phyloP scores from a whole-genome alignment of 2,797 vertebrate species.

The Amphiprion clarkii region DNA sequence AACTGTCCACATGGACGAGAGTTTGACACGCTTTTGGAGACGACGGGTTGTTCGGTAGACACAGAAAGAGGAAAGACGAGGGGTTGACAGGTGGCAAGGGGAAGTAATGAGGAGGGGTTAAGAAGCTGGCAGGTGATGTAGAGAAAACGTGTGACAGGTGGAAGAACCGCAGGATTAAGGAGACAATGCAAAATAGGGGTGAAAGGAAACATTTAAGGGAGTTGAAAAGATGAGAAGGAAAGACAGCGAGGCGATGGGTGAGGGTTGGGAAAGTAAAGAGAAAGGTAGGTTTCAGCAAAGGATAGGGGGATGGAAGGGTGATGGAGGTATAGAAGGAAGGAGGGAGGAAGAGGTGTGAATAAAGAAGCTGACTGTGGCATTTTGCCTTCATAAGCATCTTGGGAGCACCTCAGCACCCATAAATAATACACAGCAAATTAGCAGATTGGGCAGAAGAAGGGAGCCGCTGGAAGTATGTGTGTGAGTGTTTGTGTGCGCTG shows the following conservation, averaged over 20 bases:
- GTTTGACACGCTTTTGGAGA: slow-evolving; percentile 26
- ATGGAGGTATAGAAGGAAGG: slow-evolving; percentile 1
- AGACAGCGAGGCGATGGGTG: background rate
- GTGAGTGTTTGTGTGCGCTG: slow-evolving; percentile 37
- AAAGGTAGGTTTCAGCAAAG: slow-evolving; percentile 9
- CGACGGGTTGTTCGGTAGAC: slow-evolving; percentile 14
- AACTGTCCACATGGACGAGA: slow-evolving; percentile 8
- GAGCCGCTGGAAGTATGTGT: slow-evolving; percentile 32
- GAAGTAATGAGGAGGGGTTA: slow-evolving; percentile 9
- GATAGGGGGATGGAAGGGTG: slow-evolving; percentile 9
- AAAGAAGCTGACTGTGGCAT: slow-evolving; percentile 75
- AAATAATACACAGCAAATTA: slow-evolving; percentile 85
- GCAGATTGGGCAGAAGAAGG: slow-evolving; percentile 78
- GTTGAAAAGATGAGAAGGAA: background rate
- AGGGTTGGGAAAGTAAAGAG: background rate
- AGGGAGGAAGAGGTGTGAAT: slow-evolving; percentile 20
- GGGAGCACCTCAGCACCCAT: slow-evolving; percentile 75
- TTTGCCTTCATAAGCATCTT: slow-evolving; percentile 74
- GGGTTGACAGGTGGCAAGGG: slow-evolving; percentile 4
- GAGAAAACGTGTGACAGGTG: slow-evolving; percentile 18
- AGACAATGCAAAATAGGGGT: background rate
- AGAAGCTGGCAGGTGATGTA: slow-evolving; percentile 28
- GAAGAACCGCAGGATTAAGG: slow-evolving; percentile 11
- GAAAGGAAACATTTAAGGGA: slow-evolving; percentile 14
- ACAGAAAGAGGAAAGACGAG: slow-evolving; percentile 2